Conservation (phyloP, 2,797 vertebrate species). For the Amblyraja radiata region DNA sequence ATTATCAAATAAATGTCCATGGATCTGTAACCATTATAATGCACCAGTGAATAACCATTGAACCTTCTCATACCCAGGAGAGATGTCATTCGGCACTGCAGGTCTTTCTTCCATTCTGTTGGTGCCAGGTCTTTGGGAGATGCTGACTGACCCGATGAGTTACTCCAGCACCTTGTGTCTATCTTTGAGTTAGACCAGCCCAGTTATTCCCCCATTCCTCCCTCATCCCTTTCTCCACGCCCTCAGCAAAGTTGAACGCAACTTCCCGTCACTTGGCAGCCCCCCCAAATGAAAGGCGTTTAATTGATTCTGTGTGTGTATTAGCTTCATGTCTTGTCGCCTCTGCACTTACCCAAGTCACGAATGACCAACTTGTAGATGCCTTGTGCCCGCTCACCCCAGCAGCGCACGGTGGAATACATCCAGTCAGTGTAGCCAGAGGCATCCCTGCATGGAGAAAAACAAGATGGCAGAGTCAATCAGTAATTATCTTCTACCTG, state of each 20-base stretch:
- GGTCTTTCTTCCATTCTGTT: neutral
- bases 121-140: neutral
- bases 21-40: too few species aligned
- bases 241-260: neutral
- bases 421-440: conserved; percentile 85
- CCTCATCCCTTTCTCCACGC: neutral
- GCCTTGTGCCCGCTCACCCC: conserved; percentile 81
- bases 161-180: too few species aligned
- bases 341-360: conserved; percentile 64
- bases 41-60: too few species aligned
- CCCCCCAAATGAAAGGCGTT: neutral
- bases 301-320: neutral
- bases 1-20: neutral
- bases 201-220: neutral
- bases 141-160: too few species aligned
- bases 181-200: neutral
- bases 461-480: neutral
- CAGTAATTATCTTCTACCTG: neutral
- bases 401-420: conserved; percentile 92
- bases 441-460: conserved; percentile 60
- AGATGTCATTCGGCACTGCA: too few species aligned
- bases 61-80: too few species aligned
- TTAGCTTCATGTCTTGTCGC: neutral
- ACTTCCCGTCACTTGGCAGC: neutral
- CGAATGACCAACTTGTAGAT: conserved; percentile 70